phyloP scores from a whole-genome alignment of 2,888 invertebrate genomes.

The Ochropleura leucogaster region DNA sequence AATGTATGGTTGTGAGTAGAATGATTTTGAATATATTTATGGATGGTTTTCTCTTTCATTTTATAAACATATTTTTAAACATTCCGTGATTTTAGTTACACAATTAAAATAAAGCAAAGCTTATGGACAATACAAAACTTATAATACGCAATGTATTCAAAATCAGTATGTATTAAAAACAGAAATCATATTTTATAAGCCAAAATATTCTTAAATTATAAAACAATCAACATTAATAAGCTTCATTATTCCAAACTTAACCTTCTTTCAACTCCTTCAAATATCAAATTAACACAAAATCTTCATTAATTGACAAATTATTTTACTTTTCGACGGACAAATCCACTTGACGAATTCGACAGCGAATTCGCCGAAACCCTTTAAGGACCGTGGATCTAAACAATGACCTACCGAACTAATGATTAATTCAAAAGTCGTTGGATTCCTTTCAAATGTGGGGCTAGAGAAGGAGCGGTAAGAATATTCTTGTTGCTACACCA shows the following conservation, averaged over 20 bases:
- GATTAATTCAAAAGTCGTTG: slow-evolving; percentile 88
- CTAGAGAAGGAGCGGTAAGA: slow-evolving; percentile 68
- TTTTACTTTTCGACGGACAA: slow-evolving; percentile 83
- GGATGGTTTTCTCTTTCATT: slow-evolving; percentile 17
- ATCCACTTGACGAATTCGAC: slow-evolving; percentile 79
- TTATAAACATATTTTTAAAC: not conserved
- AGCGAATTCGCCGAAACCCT: slow-evolving; percentile 78
- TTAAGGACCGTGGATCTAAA: slow-evolving; percentile 80
- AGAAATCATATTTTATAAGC: not conserved
- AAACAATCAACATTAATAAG: slow-evolving; percentile 32
- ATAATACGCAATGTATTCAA: not conserved
- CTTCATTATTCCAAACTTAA: slow-evolving; percentile 27
- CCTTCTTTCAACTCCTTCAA: slow-evolving; percentile 52
- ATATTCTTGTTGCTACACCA: not conserved
- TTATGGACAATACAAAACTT: not conserved
- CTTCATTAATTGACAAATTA: slow-evolving; percentile 74
- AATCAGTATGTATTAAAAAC: not conserved
- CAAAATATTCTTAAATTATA: not conserved
- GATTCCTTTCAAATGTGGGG: slow-evolving; percentile 77
- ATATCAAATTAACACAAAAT: slow-evolving; percentile 65
- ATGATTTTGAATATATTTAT: slow-evolving; percentile 21
- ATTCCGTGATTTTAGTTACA: not conserved
- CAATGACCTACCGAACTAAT: slow-evolving; percentile 87
- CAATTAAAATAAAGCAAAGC: not conserved
- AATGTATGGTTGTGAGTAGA: slow-evolving; percentile 35